Base-by-base conservation (phyloP, 2,113 vertebrate genomes). In the Holacanthus passer region DNA sequence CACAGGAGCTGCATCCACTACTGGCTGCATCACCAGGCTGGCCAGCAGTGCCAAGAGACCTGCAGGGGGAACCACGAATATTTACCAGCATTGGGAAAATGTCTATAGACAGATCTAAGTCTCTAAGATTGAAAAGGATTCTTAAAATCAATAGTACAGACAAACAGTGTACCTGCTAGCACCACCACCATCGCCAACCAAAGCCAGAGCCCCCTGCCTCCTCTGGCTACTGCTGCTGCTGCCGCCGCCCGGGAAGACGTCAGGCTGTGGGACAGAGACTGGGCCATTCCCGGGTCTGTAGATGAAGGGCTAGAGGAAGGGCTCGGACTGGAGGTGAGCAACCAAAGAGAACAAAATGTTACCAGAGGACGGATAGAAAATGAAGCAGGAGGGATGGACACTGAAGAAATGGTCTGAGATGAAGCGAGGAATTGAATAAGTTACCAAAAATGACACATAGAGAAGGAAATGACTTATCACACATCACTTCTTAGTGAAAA, bases 1-100 rank as follows among this genome's bases (percentile, higher is more conserved):
- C 1, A 96, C 94, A 0, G 97, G 96, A 2, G 97, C 96, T 0
- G 97, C 98, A 0, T 97, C 97, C 5, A 95, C 97, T 0, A 96
- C 94, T 24, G 95, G 96, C 68, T 98, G 97, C 86, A 98, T 96
- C 78, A 97, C 95, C 70, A 95, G 87, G 75, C 96, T 96, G 0
- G 94, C 95, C 88, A 99, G 89, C 86, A 99, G 94, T 11, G 96
- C 96, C 4, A 96, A 88, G 31, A 98, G 88, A 13, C 94, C 95
- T 94, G 66, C n/a, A 76, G 27, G 39, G n/a, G 31, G n/a, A 68
- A 79, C 35, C 20, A 68, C 11, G 29, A 35, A 60, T 14, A 53
- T 68, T 35, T 52, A 77, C 3, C 29, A 45, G 12, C 12, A 16
- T 8, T 52, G 4, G 22, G 41, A 3, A 53, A 43, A 39, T 10